Conservation (phyloP, 2,797 vertebrate genomes). For the Rhabdomys pumilio region DNA sequence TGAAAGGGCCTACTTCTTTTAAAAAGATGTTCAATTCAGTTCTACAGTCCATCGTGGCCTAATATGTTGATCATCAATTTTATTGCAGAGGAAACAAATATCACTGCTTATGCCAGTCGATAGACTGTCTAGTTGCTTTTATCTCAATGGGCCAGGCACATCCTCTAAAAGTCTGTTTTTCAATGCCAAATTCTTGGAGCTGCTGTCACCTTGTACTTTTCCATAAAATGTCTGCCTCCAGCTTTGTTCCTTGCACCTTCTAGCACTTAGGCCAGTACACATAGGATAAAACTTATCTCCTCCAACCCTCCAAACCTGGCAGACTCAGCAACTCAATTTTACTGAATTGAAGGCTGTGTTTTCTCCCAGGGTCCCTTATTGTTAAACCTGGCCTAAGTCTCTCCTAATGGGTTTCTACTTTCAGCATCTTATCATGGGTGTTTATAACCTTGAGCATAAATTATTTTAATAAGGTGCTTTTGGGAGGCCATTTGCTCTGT, state of each 20-base stretch:
- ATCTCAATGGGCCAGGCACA: too few relatives aligned
- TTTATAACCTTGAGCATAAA: neutral
- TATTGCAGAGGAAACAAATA: neutral
- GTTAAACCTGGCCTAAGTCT: neutral
- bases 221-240: too few relatives aligned
- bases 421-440: neutral
- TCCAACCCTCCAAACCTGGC: neutral
- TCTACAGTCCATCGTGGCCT: accelerated
- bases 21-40: neutral
- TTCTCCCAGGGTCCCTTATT: neutral
- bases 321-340: neutral
- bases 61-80: too few relatives aligned
- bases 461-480: neutral
- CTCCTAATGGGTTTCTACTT: too few relatives aligned
- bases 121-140: neutral
- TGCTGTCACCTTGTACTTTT: neutral
- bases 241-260: neutral
- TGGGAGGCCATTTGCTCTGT: neutral
- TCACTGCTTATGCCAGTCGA: neutral
- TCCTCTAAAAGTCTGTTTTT: neutral
- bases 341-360: neutral
- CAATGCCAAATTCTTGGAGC: neutral
- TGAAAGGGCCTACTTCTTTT: neutral
- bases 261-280: neutral
- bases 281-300: too few relatives aligned